Percentiles rank a stretch among this genome's conserved stretches.
Evolutionary conservation across 2,113 vertebrate species (phyloP).

Genomic region (Ictalurus furcatus): DNA sequence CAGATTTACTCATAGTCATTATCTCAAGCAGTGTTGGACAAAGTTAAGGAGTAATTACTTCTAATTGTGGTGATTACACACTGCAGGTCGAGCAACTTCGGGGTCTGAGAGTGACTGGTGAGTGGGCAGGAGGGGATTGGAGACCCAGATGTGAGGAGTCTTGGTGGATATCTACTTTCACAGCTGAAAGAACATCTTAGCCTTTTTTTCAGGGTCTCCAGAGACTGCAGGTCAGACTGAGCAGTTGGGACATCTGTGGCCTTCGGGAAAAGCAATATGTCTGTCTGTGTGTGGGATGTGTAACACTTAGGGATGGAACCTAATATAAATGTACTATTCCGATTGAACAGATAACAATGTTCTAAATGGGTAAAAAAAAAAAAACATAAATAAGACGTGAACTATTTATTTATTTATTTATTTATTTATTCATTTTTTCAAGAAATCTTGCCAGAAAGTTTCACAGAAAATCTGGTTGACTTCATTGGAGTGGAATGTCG

Average conservation of each 20-base stretch:
- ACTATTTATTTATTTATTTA: background rate
- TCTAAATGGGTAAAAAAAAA: background rate
- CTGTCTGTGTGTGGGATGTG: background rate
- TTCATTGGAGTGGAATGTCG: background rate
- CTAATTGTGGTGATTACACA: slow-evolving; percentile 42
- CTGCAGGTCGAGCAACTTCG: background rate
- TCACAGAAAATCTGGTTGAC: background rate
- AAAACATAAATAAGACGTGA: background rate
- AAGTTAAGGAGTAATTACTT: slow-evolving; percentile 36
- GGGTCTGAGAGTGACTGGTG: slow-evolving; percentile 14
- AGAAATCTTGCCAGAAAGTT: background rate
- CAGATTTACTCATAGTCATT: slow-evolving; percentile 25
- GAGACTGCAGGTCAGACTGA: slow-evolving; percentile 48
- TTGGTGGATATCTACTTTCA: slow-evolving; percentile 24
- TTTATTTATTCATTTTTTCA: background rate
- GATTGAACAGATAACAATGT: background rate
- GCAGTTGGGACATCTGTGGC: slow-evolving; percentile 27
- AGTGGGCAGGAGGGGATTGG: background rate
- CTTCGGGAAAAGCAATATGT: slow-evolving; percentile 20
- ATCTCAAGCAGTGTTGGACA: background rate
- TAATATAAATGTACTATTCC: background rate
- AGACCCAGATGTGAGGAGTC: background rate
- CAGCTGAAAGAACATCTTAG: slow-evolving; percentile 25
- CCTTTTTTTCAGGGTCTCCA: slow-evolving; percentile 41
- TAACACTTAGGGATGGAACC: background rate